These are phyloP conservation scores for Morpho helenor DNA, from an alignment of 2,888 invertebrate species.

Conservation along the genomic window DNA sequence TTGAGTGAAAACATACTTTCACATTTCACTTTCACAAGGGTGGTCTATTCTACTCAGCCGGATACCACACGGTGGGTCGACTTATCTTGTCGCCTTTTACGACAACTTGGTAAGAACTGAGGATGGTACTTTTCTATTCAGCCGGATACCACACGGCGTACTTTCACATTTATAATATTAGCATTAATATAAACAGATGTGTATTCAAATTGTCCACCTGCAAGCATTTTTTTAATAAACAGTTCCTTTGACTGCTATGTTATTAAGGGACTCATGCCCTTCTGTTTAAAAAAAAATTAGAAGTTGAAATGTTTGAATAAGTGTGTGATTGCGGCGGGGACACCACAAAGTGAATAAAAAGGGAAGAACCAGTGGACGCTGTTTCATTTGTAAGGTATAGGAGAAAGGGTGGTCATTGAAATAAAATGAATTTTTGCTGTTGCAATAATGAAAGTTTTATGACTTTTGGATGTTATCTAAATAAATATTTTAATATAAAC, in stretches of 20 bases:
- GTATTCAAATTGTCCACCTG: conserved; percentile 20
- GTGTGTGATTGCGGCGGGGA: conserved; percentile 67
- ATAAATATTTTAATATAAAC: no score
- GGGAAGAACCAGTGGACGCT: conserved; percentile 13
- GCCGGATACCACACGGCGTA: no score
- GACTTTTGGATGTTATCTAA: no score
- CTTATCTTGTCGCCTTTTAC: no score
- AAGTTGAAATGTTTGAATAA: conserved; percentile 69
- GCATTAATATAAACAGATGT: background rate
- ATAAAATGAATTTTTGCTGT: conserved; percentile 19
- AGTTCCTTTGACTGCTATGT: conserved; percentile 41
- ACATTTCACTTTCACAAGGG: no score
- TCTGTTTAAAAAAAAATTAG: conserved; percentile 56
- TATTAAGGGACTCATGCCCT: conserved; percentile 50
- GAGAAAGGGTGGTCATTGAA: conserved; percentile 24
- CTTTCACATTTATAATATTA: no score
- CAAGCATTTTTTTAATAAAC: conserved; percentile 22
- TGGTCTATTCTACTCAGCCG: no score
- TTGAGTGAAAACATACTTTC: no score
- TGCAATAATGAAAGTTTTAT: conserved; percentile 7
- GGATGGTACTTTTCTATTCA: no score
- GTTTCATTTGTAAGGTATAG: conserved; percentile 29
- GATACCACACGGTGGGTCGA: no score
- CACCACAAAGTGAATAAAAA: conserved; percentile 30
- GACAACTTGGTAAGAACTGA: no score